Evolutionary conservation across 2,888 invertebrate genomes (phyloP), one percentile per base, ranked within the genome.

Genomic region (Aproaerema taeniolella): DNA sequence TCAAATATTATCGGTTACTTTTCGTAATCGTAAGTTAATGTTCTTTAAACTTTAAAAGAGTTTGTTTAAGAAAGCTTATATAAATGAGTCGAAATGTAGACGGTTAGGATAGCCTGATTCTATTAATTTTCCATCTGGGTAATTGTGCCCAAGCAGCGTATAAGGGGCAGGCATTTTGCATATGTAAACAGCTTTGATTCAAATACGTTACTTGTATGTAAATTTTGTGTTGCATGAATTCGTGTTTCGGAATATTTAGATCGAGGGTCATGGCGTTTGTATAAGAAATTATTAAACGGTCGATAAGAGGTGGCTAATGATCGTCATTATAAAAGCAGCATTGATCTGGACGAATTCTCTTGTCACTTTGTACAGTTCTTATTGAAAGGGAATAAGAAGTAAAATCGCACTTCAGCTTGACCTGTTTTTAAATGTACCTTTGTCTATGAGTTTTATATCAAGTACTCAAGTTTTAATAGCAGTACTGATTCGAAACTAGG

Each of bases 171-270:
- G n/a, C n/a, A 28, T 28, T 24, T 34, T 25, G 13, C 20, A 30
- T 29, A 37, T 38, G 20, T 24, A 15, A 39, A 39, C 30, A 9
- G 35, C 35, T 41, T 31, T 20, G 12, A 20, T 33, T 29, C 32
- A 16, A n/a, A 20, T 31, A 31, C 26, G 13, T n/a, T 45, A 43
- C 53, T 45, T 45, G 54, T 62, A 20, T 59, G 58, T 60, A 58
- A 61, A 61, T 53, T 53, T 68, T 66, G 58, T 54, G 62, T 68
- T 64, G 58, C 59, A 53, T 60, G 56, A 45, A 55, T 55, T 60
- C 59, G 59, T 62, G 61, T 68, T 64, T 66, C 52, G 49, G 53
- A 58, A 64, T 62, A 66, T 59, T 69, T 70, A 71, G 31, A 33
- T 26, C n/a, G 16, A 11, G 35, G n/a, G n/a, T n/a, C n/a, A n/a